Evolutionary conservation across 2,888 invertebrate genomes (phyloP).

Genomic region (Phyllotreta cruciferae): DNA sequence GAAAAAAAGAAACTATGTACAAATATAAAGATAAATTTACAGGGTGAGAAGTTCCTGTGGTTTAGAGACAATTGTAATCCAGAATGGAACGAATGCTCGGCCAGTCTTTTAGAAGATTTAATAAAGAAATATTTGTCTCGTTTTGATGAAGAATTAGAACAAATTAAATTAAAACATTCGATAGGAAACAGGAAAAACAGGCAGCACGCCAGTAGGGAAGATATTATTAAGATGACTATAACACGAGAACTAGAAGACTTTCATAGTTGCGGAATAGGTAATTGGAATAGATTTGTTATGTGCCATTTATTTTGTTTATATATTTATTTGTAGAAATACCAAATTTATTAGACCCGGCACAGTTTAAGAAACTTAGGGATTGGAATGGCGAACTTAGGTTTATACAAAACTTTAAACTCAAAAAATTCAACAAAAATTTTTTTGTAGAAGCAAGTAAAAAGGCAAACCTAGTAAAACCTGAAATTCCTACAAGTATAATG

Average conservation of each 20-base stretch:
- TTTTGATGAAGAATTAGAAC: slow-evolving; percentile 52
- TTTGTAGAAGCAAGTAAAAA: slow-evolving; percentile 40
- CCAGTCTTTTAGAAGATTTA: slow-evolving; percentile 67
- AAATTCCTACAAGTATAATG: neutral
- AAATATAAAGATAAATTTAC: slow-evolving; percentile 74
- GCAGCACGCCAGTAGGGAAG: slow-evolving; percentile 82
- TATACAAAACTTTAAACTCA: slow-evolving; percentile 72
- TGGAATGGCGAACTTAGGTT: slow-evolving; percentile 75
- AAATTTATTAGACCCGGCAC: slow-evolving; percentile 68
- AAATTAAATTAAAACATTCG: slow-evolving; percentile 75
- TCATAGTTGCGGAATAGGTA: slow-evolving; percentile 73
- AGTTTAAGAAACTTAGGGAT: slow-evolving; percentile 66
- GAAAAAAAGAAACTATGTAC: slow-evolving; percentile 70
- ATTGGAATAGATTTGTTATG: slow-evolving; percentile 49
- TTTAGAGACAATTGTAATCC: slow-evolving; percentile 72
- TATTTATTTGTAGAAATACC: slow-evolving; percentile 70
- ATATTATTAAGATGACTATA: slow-evolving; percentile 78
- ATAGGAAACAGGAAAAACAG: slow-evolving; percentile 76
- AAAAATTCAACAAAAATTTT: slow-evolving; percentile 63
- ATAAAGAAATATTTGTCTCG: slow-evolving; percentile 51
- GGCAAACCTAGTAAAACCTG: neutral
- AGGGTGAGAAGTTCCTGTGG: slow-evolving; percentile 82
- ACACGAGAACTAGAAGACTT: slow-evolving; percentile 79
- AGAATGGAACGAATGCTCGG: slow-evolving; percentile 63
- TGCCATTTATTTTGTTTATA: neutral